Evolutionary conservation across 2,797 vertebrate species (phyloP).

Genomic region (Lagorchestes hirsutus): DNA sequence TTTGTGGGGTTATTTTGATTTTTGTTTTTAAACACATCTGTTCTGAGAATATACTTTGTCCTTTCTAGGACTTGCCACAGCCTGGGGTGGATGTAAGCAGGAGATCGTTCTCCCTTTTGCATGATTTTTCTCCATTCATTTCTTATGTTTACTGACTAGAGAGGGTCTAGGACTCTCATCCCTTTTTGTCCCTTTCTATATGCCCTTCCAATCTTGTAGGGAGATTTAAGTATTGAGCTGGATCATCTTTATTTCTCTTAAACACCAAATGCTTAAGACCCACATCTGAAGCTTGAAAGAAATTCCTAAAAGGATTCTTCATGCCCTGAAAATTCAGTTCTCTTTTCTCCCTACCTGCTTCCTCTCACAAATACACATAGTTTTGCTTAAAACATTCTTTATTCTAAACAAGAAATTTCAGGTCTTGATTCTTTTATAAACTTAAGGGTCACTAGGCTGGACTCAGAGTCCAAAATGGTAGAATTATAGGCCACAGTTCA

Average conservation of each 20-base stretch:
- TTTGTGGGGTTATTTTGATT: neutral
- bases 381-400: neutral
- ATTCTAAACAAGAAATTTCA: neutral
- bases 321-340: neutral
- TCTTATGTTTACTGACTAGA: conserved; percentile 1
- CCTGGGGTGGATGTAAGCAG: neutral
- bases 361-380: neutral
- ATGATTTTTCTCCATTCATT: neutral
- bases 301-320: conserved; percentile 3
- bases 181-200: neutral
- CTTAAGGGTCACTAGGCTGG: neutral
- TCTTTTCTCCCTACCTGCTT: neutral
- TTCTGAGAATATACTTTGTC: neutral
- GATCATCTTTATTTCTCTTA: neutral
- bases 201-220: neutral
- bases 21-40: neutral
- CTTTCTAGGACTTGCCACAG: neutral
- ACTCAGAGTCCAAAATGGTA: neutral
- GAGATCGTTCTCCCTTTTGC: neutral
- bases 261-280: neutral
- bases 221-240: neutral
- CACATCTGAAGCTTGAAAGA: neutral
- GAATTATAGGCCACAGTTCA: neutral
- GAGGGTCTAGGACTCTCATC: neutral
- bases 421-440: neutral